Base-by-base conservation (phyloP, 2,888 invertebrate genomes). In the Troilus luridus region DNA sequence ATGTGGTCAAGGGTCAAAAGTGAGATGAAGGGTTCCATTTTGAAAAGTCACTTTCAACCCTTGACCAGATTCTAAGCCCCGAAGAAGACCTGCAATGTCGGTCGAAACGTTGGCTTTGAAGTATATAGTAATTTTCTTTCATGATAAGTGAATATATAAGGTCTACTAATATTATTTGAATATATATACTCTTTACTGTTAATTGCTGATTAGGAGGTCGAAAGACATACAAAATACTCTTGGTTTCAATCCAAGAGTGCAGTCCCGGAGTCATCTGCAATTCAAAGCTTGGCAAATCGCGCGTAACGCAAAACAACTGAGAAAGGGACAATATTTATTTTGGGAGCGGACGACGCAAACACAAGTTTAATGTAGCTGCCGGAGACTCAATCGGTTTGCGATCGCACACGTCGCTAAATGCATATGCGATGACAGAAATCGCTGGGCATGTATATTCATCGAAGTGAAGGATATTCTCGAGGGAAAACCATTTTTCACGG, bases 301-400 rank as follows among this genome's bases (percentile, higher is more conserved):
- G 41, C 41, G 72, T 41, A 72, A 72, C 27, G 27, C 72, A 12
- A 67, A 67, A 67, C 67, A 24, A 67, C 67, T 67, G 24, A 27
- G 72, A 77, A 77, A 77, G 72, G 72, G 72, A 77, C 41, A 77
- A 77, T 77, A 77, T 77, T 77, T 77, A 77, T 77, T 77, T 77
- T 77, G 41, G 17, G 72, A 77, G 72, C 41, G 72, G 72, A 27
- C 72, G 72, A 77, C 27, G 72, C 72, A 77, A 77, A 77, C 72
- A 77, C 27, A 77, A 77, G 27, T 77, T 77, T 77, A 77, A 77
- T 77, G 72, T 77, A 41, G 72, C 41, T 8, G 17, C 27, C 72
- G 72, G 9, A 41, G 27, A 41, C 72, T 58, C 85, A 85, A 56
- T 85, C 85, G 85, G 56, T 85, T 58, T 54, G 85, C 85, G 85